Base-by-base conservation (phyloP, 1,140 invertebrate genomes). In the Drosophila auraria region DNA sequence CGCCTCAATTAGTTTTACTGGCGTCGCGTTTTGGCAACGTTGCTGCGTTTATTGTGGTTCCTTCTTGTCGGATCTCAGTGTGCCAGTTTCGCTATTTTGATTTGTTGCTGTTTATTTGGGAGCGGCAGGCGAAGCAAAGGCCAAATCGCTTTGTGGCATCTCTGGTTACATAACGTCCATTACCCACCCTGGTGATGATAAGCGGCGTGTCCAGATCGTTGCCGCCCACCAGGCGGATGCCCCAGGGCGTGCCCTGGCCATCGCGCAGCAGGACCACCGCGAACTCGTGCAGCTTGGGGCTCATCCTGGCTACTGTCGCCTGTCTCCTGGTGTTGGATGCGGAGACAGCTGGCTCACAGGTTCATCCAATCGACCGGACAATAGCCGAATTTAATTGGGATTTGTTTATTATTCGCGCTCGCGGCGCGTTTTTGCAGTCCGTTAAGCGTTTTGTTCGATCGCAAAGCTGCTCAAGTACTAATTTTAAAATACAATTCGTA, bases 211-310 rank as follows among this genome's bases (percentile, higher is more conserved):
- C 95, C 81, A 98, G 95, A 95, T 99, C 98, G 74, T 95, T 95
- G 72, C 98, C 98, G 80, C 98, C 98, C 74, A 97, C 97, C 66
- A 99, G 95, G 78, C 98, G 95, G 86, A 99, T 97, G 54, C 98
- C 98, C 98, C 98, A 99, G 79, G 97, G 96, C 80, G 95, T 96
- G 80, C 95, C 94, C 74, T 95, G 94, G 80, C 95, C 95, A 84
- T 97, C 96, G 82, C 98, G 95, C 86, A 95, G 95, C 87, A 98
- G 94, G 58, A 95, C 95, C 78, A 98, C 95, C 77, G 96, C 94
- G 86, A 97, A 94, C 83, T 95, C 95, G 84, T 96, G 95, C 87
- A 95, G 93, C 93, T 95, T 96, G 91, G 95, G 95, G 74, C 93
- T 93, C 94, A 94, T 94, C 78, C 51, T 77, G 58, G 11, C 53